Evolutionary conservation across 2,797 vertebrate genomes (phyloP).

Genomic region (Acropternis orthonyx): DNA sequence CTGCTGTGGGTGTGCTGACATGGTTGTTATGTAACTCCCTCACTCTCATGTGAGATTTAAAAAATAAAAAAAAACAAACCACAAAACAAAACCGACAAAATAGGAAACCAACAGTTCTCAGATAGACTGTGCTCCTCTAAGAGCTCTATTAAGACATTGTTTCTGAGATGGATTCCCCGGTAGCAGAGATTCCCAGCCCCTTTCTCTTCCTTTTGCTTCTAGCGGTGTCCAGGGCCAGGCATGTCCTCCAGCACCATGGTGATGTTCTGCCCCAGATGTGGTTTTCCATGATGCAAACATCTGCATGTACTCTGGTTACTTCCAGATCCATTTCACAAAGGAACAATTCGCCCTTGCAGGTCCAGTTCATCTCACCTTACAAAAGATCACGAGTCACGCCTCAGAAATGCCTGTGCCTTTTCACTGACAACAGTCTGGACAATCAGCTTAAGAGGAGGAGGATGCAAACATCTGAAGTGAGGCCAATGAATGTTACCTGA

Average conservation of each 20-base stretch:
- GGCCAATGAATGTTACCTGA: background rate
- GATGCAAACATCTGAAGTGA: background rate
- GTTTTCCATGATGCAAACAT: background rate
- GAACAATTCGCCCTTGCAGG: background rate
- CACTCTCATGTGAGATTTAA: background rate
- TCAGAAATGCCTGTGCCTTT: background rate
- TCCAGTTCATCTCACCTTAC: background rate
- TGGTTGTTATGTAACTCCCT: background rate
- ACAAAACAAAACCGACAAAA: background rate
- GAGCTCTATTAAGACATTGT: accelerated
- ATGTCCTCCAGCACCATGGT: accelerated
- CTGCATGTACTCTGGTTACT: background rate
- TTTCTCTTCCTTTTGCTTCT: background rate
- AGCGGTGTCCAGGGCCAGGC: background rate
- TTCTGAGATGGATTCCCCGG: background rate
- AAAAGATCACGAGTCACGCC: background rate
- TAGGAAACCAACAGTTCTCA: background rate
- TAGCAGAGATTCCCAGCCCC: background rate
- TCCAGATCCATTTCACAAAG: background rate
- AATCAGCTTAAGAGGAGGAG: background rate
- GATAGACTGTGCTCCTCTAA: background rate
- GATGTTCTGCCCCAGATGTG: background rate
- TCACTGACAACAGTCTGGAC: background rate
- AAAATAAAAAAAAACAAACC: background rate
- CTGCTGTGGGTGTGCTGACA: background rate